Evolutionary conservation across 2,888 invertebrate genomes (phyloP).

Genomic region (Pachydiplax longipennis): DNA sequence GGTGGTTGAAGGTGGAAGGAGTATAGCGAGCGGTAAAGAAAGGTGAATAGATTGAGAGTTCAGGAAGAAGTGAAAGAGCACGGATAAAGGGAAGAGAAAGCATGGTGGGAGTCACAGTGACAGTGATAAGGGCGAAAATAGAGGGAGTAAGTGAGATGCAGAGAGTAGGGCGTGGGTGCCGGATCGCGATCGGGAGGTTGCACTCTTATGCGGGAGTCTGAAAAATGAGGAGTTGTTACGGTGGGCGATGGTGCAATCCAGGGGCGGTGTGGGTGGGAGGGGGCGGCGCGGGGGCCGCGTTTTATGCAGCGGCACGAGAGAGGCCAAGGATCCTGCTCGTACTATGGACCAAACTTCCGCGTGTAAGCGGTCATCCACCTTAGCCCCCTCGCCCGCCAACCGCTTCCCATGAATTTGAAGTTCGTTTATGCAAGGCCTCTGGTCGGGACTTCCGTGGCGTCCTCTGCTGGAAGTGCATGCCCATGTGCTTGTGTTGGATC

Average conservation of each 20-base stretch:
- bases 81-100: neutral
- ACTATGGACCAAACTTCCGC: neutral
- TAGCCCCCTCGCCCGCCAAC: neutral
- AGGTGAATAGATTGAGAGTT: neutral
- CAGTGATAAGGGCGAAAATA: neutral
- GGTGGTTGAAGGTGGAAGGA: neutral
- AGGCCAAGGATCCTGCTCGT: neutral
- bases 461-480: neutral
- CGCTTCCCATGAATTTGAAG: neutral
- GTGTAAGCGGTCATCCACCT: neutral
- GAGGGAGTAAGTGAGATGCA: neutral
- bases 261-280: neutral
- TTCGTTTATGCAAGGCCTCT: neutral
- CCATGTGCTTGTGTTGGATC: too few species aligned
- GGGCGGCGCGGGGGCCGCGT: neutral
- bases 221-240: neutral
- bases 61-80: neutral
- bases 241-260: neutral
- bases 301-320: neutral
- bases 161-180: neutral
- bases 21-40: neutral
- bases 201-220: neutral
- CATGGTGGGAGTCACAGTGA: neutral
- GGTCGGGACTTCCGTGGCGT: neutral
- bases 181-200: neutral